Conservation (phyloP, 2,113 vertebrate genomes). For the Baryphthengus martii region DNA sequence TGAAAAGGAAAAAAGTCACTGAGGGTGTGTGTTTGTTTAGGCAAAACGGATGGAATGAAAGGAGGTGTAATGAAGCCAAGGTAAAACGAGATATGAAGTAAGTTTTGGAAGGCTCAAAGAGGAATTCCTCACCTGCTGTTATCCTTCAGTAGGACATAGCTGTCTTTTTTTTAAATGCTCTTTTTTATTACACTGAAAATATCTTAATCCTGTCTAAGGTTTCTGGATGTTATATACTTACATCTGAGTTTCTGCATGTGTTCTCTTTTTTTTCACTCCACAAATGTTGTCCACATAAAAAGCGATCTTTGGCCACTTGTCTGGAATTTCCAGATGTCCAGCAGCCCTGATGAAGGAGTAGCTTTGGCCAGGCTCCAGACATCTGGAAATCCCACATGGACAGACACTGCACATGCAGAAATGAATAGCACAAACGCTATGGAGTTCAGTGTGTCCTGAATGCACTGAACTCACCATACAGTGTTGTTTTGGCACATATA, state of each 20-base stretch:
- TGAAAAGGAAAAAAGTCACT: background rate
- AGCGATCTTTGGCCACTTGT: background rate
- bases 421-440: background rate
- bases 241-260: background rate
- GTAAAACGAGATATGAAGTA: background rate
- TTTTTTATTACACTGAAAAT: background rate
- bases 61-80: background rate
- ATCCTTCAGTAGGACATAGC: background rate
- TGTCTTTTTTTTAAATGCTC: background rate
- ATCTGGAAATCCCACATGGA: background rate
- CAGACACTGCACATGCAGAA: background rate
- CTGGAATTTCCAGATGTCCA: background rate
- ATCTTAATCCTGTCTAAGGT: background rate
- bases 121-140: background rate
- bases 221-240: background rate
- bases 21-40: background rate
- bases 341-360: background rate
- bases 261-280: background rate
- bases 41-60: background rate
- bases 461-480: background rate
- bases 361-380: background rate
- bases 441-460: background rate
- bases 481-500: background rate
- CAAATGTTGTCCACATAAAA: background rate
- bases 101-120: background rate